Percentiles rank a stretch among this genome's conserved stretches.
Evolutionary conservation across 1,140 invertebrate genomes (phyloP).

Genomic region (Geopemphigus sp.): DNA sequence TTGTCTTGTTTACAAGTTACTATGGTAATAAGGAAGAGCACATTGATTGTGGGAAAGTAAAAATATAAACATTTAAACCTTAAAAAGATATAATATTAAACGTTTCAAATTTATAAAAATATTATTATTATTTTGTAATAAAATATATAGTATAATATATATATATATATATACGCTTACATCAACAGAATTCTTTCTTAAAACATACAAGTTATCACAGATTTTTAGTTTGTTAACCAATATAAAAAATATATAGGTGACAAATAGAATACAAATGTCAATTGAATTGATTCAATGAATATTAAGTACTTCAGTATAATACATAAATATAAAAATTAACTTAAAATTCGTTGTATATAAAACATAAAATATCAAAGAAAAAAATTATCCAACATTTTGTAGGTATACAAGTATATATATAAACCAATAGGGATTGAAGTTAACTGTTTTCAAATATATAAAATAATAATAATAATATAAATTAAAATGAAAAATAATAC

Average conservation of each 20-base stretch:
- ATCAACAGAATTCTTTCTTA: constrained; percentile 27
- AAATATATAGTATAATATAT: constrained; percentile 18
- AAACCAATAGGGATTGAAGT: neutral
- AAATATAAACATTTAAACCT: neutral
- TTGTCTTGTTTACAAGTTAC: constrained; percentile 31
- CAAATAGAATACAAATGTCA: neutral
- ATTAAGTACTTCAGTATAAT: constrained; percentile 14
- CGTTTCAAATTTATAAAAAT: constrained; percentile 22
- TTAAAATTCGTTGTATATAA: neutral
- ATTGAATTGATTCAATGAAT: constrained; percentile 23
- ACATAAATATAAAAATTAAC: constrained; percentile 15
- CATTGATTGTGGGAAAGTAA: constrained; percentile 8
- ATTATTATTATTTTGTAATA: constrained; percentile 4
- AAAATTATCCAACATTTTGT: neutral
- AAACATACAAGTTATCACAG: constrained; percentile 44
- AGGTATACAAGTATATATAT: neutral
- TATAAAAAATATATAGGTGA: neutral
- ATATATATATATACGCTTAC: neutral
- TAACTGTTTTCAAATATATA: constrained; percentile 5
- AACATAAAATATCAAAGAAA: neutral
- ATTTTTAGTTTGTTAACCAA: constrained; percentile 40
- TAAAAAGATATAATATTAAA: constrained; percentile 12
- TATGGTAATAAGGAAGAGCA: neutral
- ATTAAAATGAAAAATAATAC: constrained; percentile 10
- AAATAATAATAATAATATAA: constrained; percentile 35